Evolutionary conservation across 2,888 invertebrate species (phyloP), one percentile per base, ranked within the genome.

Genomic region (Cosmopolites sordidus): DNA sequence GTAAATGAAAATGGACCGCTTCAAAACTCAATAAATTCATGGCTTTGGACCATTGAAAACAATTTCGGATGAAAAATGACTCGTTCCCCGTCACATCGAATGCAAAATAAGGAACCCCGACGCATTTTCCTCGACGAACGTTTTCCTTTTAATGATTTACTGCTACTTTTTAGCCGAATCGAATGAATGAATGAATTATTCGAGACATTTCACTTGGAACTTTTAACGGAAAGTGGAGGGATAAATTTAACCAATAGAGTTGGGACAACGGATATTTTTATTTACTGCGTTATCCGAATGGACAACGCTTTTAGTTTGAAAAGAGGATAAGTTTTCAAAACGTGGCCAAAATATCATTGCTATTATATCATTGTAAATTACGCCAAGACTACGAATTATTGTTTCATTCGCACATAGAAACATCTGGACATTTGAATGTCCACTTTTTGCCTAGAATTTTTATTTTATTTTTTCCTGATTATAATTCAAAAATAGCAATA

Each of bases 31-130:
- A 22, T 22, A 44, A 48, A 44, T 53, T 50, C 50, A 54, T 54
- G 46, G 47, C 29, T 42, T 6, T 30, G 18, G 22, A 47, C 49
- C 49, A 54, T 54, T 54, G 50, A 50, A 54, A 54, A 54, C 54
- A 54, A 54, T 54, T 50, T 54, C 42, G 50, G 43, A 54, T 50
- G 54, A 54, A 54, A 54, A 54, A 54, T 50, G 54, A 43, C 47
- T 43, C 38, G 33, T 51, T 54, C 46, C 46, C 45, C 43, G 50
- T 54, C 54, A 47, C 43, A 51, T 54, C 50, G 49, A 50, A 47
- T 45, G 45, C 54, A 48, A 54, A 49, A 45, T 49, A 48, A 15
- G 50, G 50, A 50, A 54, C 49, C 44, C 43, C 46, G 43, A 29
- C 50, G 54, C 54, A 33, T 33, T n/a, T 42, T 54, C 37, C 39